Evolutionary conservation across 2,113 vertebrate genomes (phyloP).

Genomic region (Cyanoderma ruficeps): DNA sequence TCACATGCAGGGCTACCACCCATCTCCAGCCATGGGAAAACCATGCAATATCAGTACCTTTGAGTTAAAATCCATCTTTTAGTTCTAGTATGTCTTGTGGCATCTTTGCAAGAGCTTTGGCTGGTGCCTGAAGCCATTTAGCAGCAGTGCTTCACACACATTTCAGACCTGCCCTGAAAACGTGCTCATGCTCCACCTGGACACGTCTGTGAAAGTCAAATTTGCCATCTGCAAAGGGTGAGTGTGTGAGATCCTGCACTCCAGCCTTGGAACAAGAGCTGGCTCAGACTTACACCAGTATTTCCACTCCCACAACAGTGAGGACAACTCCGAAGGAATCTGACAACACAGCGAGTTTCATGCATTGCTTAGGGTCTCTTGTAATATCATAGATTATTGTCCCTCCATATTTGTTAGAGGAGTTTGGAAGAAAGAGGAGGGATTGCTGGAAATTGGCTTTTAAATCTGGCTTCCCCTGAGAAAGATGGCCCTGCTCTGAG

Average conservation of each 20-base stretch:
- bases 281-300: background rate
- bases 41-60: rapidly evolving
- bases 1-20: background rate
- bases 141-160: background rate
- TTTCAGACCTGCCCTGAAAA: background rate
- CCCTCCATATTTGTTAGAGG: background rate
- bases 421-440: background rate
- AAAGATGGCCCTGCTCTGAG: constrained; percentile 46
- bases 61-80: background rate
- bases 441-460: constrained; percentile 51
- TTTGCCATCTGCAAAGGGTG: background rate
- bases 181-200: rapidly evolving
- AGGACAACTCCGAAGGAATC: background rate
- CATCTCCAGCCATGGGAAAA: background rate
- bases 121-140: background rate
- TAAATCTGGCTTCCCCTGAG: constrained; percentile 47
- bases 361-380: background rate
- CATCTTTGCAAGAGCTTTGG: background rate
- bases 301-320: background rate
- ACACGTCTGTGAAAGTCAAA: background rate
- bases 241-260: background rate
- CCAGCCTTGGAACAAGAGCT: background rate
- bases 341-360: background rate
- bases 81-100: background rate
- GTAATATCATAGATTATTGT: constrained; percentile 6